Base-by-base conservation (phyloP, 2,113 vertebrate species). In the Oreotrochilus melanogaster region DNA sequence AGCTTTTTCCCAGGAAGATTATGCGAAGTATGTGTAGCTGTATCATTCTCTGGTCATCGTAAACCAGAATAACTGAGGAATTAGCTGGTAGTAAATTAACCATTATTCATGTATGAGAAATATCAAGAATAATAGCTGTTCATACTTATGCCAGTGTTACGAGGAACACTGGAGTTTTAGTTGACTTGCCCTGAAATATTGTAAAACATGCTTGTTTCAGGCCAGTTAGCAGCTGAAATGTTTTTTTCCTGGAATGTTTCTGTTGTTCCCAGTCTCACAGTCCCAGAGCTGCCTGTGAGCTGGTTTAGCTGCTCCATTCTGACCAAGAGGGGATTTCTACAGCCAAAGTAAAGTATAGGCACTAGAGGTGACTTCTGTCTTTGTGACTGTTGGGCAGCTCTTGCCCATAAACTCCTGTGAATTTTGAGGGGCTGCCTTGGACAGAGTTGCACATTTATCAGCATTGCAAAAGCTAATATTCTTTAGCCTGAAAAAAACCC, bases 11-110 rank as follows among this genome's bases (percentile, higher is more conserved):
- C 13, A 82, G 51, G 22, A 66, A 69, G 54, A 86, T 90, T 94
- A 83, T 79, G 45, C 76, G 86, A 93, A 71, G 37, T 90, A 58
- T 62, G 45, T 51, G 56, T 92, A 83, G 62, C 78, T 92, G 53
- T 89, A 57, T 88, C 47, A 35, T 18, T 71, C 53, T 57, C 37
- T 0, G 13, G 54, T 86, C 4, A 0, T 64, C 65, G 43, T 91
- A 70, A 91, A 81, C 37, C 65, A 76, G 30, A 89, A 64, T 50
- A 81, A 65, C 50, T 22, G 43, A 95, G 93, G 87, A 92, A 86
- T 27, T 87, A 69, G 75, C 73, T 81, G 78, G 45, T 94, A 89
- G 73, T 93, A 87, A 94, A 91, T 94, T 70, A 18, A 28, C 91
- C 71, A 35, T 79, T 91, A 53, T 60, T 90, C 37, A 23, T 79